phyloP scores from a whole-genome alignment of 2,113 vertebrate genomes.

The Paedocypris sp. region DNA sequence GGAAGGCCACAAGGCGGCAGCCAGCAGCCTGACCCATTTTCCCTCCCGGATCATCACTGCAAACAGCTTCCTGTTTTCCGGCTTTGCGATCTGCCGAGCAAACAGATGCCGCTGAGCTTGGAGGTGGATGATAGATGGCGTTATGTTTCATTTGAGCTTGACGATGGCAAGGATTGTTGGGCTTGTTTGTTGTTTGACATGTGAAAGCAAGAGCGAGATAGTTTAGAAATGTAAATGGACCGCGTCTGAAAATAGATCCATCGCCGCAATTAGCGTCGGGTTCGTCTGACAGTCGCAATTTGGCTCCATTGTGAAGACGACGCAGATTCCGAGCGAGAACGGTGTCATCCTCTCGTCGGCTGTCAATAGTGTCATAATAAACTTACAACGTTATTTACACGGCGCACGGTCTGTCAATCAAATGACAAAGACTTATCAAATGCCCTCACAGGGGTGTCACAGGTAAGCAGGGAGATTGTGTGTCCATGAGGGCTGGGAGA shows the following conservation, averaged over 20 bases:
- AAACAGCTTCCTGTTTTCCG: slow-evolving; percentile 29
- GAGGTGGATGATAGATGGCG: slow-evolving; percentile 37
- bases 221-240: slow-evolving; percentile 37
- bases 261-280: slow-evolving; percentile 33
- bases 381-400: slow-evolving; percentile 35
- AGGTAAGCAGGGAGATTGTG: slow-evolving; percentile 22
- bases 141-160: slow-evolving; percentile 36
- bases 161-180: slow-evolving; percentile 22
- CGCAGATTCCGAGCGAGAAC: slow-evolving; percentile 16
- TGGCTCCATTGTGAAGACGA: slow-evolving; percentile 27
- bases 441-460: not conserved
- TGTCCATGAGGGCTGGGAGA: slow-evolving; percentile 18
- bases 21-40: slow-evolving; percentile 35
- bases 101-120: slow-evolving; percentile 21
- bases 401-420: slow-evolving; percentile 31
- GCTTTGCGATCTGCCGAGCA: slow-evolving; percentile 22
- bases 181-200: slow-evolving; percentile 37
- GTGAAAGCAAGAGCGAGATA: slow-evolving; percentile 34
- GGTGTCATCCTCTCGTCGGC: slow-evolving; percentile 25
- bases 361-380: slow-evolving; percentile 33
- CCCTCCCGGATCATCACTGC: slow-evolving; percentile 10
- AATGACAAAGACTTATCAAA: slow-evolving; percentile 28
- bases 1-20: slow-evolving; percentile 33
- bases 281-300: slow-evolving; percentile 39
- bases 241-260: slow-evolving; percentile 34